Conservation (phyloP, 2,888 invertebrate genomes). For the Hyles lineata region DNA sequence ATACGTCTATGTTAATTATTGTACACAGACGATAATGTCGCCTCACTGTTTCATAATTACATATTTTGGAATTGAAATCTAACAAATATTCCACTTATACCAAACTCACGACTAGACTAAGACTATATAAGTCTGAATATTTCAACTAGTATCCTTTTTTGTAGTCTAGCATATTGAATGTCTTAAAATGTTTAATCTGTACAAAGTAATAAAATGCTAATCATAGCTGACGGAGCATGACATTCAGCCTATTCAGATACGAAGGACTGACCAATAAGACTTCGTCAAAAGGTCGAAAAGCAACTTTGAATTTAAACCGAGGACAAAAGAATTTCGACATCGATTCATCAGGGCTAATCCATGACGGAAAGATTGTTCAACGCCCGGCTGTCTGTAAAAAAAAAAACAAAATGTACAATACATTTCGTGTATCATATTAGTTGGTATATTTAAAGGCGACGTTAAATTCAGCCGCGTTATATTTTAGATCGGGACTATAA, state of each 20-base stretch:
- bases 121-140: not conserved
- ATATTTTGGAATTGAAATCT: not conserved
- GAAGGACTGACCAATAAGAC: not conserved
- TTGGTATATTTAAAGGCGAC: not conserved
- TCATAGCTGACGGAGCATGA: not conserved
- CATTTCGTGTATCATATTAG: too few relatives aligned
- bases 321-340: slow-evolving; percentile 2
- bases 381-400: not conserved
- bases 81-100: not conserved
- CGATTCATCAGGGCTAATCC: slow-evolving; percentile 9
- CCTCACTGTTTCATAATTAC: not conserved
- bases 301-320: not conserved
- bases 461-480: too few relatives aligned
- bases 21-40: not conserved
- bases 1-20: not conserved
- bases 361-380: not conserved
- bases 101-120: not conserved
- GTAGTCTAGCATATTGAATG: not conserved
- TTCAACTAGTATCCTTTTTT: not conserved
- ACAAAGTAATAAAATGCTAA: not conserved
- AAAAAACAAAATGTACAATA: too few relatives aligned
- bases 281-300: not conserved
- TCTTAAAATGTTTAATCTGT: not conserved
- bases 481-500: too few relatives aligned
- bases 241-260: not conserved